Conservation (phyloP, 2,113 vertebrate genomes). For the Sinocyclocheilus anshuiensis region DNA sequence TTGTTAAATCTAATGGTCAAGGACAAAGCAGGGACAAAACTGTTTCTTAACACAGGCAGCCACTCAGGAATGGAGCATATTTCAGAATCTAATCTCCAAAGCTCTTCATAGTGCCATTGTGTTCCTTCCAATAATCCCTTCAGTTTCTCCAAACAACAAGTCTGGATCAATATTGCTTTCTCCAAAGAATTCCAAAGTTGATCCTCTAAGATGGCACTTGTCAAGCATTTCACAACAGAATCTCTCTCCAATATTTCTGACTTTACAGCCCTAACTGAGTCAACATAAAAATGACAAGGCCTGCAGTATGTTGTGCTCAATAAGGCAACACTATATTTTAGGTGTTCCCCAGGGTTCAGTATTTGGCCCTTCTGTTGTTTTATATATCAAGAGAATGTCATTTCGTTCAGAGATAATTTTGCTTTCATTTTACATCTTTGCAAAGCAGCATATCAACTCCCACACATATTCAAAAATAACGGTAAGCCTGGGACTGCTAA, state of each 20-base stretch:
- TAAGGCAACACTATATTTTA: conserved; percentile 8
- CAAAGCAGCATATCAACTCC: conserved; percentile 16
- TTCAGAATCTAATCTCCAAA: conserved; percentile 22
- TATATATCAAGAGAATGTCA: neutral
- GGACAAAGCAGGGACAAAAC: neutral
- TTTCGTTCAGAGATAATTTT: neutral
- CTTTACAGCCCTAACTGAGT: neutral
- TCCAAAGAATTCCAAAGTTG: conserved; percentile 2
- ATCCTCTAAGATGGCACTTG: conserved; percentile 27
- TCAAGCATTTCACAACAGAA: conserved; percentile 26
- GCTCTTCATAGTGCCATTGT: neutral
- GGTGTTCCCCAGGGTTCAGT: conserved; percentile 20
- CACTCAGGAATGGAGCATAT: neutral
- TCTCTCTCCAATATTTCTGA: neutral
- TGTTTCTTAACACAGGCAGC: neutral
- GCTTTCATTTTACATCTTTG: conserved; percentile 1
- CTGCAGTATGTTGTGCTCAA: neutral
- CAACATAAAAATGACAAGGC: neutral
- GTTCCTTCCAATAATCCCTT: conserved; percentile 8
- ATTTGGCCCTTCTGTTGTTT: conserved; percentile 27
- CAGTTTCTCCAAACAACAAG: conserved; percentile 23
- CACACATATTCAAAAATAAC: conserved; percentile 34
- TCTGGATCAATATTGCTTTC: conserved; percentile 21
- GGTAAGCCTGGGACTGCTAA: conserved; percentile 3
- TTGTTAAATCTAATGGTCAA: neutral